Evolutionary conservation across 1,140 invertebrate genomes (phyloP), one percentile per base, ranked within the genome.

Genomic region (Eurosta solidaginis): DNA sequence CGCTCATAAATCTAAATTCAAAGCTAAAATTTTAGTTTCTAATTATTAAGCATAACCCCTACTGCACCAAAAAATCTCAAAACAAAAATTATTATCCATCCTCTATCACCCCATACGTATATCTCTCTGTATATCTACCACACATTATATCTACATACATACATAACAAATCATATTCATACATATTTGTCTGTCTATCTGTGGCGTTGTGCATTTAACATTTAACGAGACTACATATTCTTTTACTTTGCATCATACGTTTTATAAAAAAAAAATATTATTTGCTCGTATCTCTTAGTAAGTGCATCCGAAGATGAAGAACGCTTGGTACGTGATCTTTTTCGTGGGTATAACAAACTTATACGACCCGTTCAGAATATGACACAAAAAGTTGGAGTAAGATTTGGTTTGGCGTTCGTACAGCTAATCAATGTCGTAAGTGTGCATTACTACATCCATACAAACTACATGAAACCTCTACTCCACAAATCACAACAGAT

Each of bases 391-490:
- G 96, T 99, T 78, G 94, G 96, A 88, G 97, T 99, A 79, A 91
- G 94, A 85, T 99, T 99, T 89, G 97, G 96, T 79, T 92, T 99
- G 74, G 97, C 97, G 79, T 97, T 99, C 87, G 97, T 99, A 81
- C 97, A 99, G 90, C 93, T 99, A 79, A 99, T 99, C 89, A 99
- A 98, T 89, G 96, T 99, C 90, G 98, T 99, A 92, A 93, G 96
- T 92, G 85, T 86, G 73, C 44, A 76, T 52, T 52, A 76, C 42
- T 47, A 75, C 74, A 33, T n/a, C n/a, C n/a, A 14, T 47, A 4
- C 25, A 59, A 59, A 59, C 25, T 12, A 27, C 1, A 1, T 12
- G 20, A 73, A 73, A 77, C 76, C 54, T 50, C 52, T 59, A 54
- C 52, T 36, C 49, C 42, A 40, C 22, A 40, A 50, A n/a, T n/a